phyloP scores from a whole-genome alignment of 2,113 vertebrate species.

The Neopipo cinnamomea region DNA sequence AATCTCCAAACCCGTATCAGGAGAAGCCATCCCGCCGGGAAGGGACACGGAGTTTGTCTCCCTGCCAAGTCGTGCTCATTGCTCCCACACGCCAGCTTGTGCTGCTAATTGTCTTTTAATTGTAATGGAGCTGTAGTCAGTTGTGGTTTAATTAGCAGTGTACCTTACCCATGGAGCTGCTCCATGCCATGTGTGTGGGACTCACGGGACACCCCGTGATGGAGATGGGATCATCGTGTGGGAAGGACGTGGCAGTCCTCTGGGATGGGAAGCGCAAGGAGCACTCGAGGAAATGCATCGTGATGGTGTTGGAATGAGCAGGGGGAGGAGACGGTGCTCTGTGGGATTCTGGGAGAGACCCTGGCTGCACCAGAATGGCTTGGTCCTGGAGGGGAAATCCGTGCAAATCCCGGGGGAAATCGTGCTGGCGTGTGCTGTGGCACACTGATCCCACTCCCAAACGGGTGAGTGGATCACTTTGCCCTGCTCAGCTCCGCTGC shows the following conservation, averaged over 20 bases:
- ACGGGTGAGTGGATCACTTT: too few species aligned
- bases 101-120: constrained; percentile 75
- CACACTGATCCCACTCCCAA: too few species aligned
- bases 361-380: rapidly evolving
- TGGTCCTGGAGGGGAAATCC: not conserved
- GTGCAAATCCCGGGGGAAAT: too few species aligned
- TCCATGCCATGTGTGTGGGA: rapidly evolving
- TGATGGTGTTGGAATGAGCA: not conserved
- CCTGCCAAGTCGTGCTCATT: constrained; percentile 40
- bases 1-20: rapidly evolving
- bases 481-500: too few species aligned
- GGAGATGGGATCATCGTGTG: rapidly evolving
- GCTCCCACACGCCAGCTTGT: constrained; percentile 55
- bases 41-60: not conserved
- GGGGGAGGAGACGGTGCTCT: not conserved
- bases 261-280: rapidly evolving
- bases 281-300: rapidly evolving
- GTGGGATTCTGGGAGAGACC: rapidly evolving
- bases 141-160: constrained; percentile 64
- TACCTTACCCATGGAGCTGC: not conserved
- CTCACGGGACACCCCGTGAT: rapidly evolving
- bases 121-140: constrained; percentile 50
- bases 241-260: rapidly evolving
- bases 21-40: not conserved
- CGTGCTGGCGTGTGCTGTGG: too few species aligned